Evolutionary conservation across 2,113 vertebrate species (phyloP).

Genomic region (Tricholaema leucomelas): DNA sequence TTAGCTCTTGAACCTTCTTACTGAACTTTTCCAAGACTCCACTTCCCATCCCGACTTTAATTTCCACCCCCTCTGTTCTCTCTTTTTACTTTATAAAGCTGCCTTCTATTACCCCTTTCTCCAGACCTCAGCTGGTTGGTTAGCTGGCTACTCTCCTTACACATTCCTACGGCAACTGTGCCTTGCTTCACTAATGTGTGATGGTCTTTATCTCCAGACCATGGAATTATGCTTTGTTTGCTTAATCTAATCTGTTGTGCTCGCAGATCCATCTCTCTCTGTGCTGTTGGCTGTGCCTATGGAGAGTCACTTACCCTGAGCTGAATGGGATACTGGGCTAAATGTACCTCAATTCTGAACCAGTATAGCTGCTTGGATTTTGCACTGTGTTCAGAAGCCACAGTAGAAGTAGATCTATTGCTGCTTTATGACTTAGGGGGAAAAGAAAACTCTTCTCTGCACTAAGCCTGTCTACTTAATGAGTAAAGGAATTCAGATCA

Average conservation of each 20-base stretch:
- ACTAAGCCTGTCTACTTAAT: background rate
- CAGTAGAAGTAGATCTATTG: background rate
- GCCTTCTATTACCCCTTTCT: background rate
- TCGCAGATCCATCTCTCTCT: background rate
- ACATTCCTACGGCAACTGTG: background rate
- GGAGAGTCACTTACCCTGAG: background rate
- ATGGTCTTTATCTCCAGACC: background rate
- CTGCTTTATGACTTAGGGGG: background rate
- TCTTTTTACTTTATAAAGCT: background rate
- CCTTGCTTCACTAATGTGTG: background rate
- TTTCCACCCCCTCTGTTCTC: rapidly evolving
- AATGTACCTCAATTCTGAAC: background rate
- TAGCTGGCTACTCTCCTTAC: background rate
- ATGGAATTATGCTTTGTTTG: background rate
- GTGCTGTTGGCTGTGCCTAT: background rate
- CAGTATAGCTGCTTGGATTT: background rate
- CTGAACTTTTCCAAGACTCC: background rate
- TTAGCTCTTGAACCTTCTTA: background rate
- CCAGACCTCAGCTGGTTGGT: background rate
- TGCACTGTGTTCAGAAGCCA: background rate
- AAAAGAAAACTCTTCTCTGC: background rate
- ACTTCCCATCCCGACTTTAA: background rate
- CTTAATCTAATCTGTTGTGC: background rate
- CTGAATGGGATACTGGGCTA: background rate
- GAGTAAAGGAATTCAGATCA: background rate